Evolutionary conservation across 1,140 invertebrate genomes (phyloP).

Genomic region (Gryon sp.): DNA sequence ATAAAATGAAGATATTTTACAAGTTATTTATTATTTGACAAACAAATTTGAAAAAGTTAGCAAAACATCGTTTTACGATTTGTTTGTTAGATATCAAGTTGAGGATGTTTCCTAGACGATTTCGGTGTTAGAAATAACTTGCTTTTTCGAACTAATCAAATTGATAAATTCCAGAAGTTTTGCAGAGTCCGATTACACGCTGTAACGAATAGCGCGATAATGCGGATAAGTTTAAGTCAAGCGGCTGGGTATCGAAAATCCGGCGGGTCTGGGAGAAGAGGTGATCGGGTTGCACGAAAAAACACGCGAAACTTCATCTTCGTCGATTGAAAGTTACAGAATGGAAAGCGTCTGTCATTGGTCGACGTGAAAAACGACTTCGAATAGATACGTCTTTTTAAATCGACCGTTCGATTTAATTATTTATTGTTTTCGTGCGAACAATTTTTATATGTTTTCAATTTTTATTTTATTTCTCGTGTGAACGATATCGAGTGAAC

Average conservation of each 20-base stretch:
- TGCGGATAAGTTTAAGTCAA: conserved; percentile 50
- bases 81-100: conserved; percentile 32
- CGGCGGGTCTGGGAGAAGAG: not conserved
- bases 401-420: conserved; percentile 1
- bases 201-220: conserved; percentile 56
- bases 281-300: not conserved
- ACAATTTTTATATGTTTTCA: not conserved
- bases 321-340: conserved; percentile 41
- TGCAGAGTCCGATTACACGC: conserved; percentile 49
- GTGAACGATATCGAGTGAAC: not conserved
- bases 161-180: conserved; percentile 60
- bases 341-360: conserved; percentile 38
- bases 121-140: conserved; percentile 42
- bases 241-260: conserved; percentile 21
- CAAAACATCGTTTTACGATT: no score
- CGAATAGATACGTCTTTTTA: not conserved
- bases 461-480: not conserved
- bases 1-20: no score
- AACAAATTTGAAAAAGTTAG: no score
- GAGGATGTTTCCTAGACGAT: conserved; percentile 33
- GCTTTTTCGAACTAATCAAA: conserved; percentile 52
- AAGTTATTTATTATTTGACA: no score
- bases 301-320: conserved; percentile 46
- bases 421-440: conserved; percentile 7
- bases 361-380: conserved; percentile 23